Evolutionary conservation across 1,140 invertebrate species (phyloP).

Genomic region (Drosophila triauraria): DNA sequence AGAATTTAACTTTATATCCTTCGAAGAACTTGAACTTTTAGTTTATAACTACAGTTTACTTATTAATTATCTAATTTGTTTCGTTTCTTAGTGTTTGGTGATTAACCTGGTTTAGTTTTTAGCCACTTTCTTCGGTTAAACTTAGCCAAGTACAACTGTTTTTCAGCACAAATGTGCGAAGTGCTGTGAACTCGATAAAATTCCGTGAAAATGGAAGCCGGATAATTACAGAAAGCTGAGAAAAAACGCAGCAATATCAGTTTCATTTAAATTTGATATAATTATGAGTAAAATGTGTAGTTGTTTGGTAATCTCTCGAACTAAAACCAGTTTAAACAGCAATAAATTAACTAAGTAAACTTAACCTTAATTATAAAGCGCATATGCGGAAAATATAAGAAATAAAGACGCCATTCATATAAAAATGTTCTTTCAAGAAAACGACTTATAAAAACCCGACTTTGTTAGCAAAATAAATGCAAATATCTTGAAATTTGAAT

Average conservation of each 20-base stretch:
- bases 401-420: too few relatives aligned
- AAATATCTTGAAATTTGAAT: neutral
- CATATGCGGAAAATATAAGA: too few relatives aligned
- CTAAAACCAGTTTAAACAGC: too few relatives aligned
- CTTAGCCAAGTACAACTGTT: neutral
- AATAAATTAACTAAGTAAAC: too few relatives aligned
- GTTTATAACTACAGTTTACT: neutral
- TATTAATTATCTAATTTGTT: neutral
- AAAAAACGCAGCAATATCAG: neutral
- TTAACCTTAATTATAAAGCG: too few relatives aligned
- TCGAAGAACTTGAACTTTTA: neutral
- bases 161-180: constrained; percentile 11
- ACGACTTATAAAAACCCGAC: too few relatives aligned
- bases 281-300: neutral
- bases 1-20: too few relatives aligned
- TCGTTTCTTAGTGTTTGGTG: too few relatives aligned
- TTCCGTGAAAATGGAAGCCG: neutral
- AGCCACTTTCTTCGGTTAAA: too few relatives aligned
- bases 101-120: neutral
- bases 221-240: neutral
- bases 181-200: constrained; percentile 4
- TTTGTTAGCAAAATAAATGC: neutral
- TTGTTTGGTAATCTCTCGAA: neutral
- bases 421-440: too few relatives aligned
- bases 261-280: constrained; percentile 3